Percentiles rank a stretch among this genome's conserved stretches.
These are phyloP conservation scores for Spizella passerina DNA, from an alignment of 2,797 vertebrate species.

Conservation along the genomic window DNA sequence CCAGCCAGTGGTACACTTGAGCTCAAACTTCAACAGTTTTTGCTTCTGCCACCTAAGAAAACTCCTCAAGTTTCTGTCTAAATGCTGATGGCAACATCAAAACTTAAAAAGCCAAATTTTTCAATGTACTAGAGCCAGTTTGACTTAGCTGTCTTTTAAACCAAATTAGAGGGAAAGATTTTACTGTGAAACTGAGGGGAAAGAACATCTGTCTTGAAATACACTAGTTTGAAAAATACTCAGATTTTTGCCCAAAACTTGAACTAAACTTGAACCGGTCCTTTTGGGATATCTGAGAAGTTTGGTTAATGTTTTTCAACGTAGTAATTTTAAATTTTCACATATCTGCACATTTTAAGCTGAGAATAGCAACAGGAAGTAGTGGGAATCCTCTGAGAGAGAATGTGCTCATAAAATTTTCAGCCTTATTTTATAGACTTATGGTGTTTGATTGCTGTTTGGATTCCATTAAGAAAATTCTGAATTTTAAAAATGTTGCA, in stretches of 20 bases:
- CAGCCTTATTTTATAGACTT: slow-evolving; percentile 14
- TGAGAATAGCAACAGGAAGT: slow-evolving; percentile 48
- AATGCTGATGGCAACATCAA: neutral
- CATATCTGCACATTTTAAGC: neutral
- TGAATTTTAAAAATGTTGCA: neutral
- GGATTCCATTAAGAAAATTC: neutral
- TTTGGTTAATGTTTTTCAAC: slow-evolving; percentile 51
- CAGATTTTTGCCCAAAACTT: neutral
- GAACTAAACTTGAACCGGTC: neutral
- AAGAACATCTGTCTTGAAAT: neutral
- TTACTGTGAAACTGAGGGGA: neutral
- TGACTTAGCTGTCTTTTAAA: neutral
- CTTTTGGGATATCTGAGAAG: slow-evolving; percentile 17
- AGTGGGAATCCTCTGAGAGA: slow-evolving; percentile 13
- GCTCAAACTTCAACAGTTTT: neutral
- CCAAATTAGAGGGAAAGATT: neutral
- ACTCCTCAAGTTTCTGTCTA: neutral
- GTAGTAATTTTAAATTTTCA: slow-evolving; percentile 42
- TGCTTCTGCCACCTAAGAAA: neutral
- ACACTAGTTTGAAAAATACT: neutral
- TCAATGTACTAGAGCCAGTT: neutral
- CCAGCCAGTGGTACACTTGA: neutral
- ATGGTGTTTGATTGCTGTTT: neutral
- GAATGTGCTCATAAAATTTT: slow-evolving; percentile 46
- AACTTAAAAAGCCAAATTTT: neutral